Base-by-base conservation (phyloP, 2,888 invertebrate genomes). In the Spicauda simplicius region DNA sequence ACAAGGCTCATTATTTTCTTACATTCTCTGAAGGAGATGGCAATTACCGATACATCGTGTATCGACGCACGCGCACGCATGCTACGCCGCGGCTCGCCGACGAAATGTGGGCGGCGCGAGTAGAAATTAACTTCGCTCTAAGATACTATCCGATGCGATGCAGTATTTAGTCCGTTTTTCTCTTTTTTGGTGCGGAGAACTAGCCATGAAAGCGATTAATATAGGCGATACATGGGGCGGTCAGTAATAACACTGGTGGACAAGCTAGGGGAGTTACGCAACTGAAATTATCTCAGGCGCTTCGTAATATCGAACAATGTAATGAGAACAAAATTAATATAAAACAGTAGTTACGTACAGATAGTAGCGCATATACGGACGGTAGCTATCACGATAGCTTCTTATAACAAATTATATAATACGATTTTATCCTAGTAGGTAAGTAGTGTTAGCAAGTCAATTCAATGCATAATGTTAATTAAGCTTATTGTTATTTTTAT, bases 21-120 rank as follows among this genome's bases (percentile, higher is more conserved):
- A 69, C 72, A 68, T 70, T 70, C 69, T 69, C 50, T 61, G 61
- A 68, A 77, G 71, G 73, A 81, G 86, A 86, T 86, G 82, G 67
- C 83, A 87, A 90, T 90, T 90, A 89, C 81, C 80, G 90, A 88
- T 90, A 87, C 76, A 76, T 70, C 73, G 69, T 70, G 69, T 77
- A 67, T 77, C 77, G 76, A 76, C 74, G 73, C 69, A 71, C 74
- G 72, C 74, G 77, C 74, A 76, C 73, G 77, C 77, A 75, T 72
- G 76, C 73, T 75, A 45, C 30, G 58, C 53, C 33, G 48, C 50
- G 37, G 56, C 73, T 73, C 68, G 72, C 72, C 81, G 85, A 77
- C 81, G 84, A 85, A 82, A 84, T 80, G 85, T 81, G 80, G 86
- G 86, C 84, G 85, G 72, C 74, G 73, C 74, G 67, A 70, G 76